phyloP scores from a whole-genome alignment of 1,140 invertebrate species.

The Calycopis cecrops region DNA sequence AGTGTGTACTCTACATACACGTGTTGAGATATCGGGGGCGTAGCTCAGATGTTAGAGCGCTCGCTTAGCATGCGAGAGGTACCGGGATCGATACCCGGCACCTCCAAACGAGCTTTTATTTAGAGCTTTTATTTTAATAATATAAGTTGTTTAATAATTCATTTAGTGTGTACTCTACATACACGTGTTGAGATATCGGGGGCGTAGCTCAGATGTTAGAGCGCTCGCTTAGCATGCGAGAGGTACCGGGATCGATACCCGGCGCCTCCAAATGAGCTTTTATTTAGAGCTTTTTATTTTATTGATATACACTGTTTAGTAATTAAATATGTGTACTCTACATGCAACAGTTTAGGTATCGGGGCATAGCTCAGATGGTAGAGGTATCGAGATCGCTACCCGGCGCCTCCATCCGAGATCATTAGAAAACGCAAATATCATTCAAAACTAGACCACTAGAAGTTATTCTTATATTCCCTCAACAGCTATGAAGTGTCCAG shows the following conservation, averaged over 20 bases:
- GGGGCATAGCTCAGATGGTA: conserved; percentile 73
- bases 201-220: conserved; percentile 63
- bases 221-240: conserved; percentile 10
- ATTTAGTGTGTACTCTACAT: not conserved
- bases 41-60: conserved; percentile 77
- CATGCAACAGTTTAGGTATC: not conserved
- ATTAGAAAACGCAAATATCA: not conserved
- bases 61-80: too few relatives aligned
- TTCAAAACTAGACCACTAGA: too few relatives aligned
- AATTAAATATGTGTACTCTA: conserved; percentile 2
- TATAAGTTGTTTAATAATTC: not conserved
- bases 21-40: conserved; percentile 27
- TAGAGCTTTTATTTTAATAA: too few relatives aligned
- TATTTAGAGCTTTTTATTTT: conserved; percentile 43
- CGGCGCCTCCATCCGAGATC: conserved; percentile 39
- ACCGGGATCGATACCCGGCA: conserved; percentile 84
- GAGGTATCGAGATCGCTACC: conserved; percentile 89
- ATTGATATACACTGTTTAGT: not conserved
- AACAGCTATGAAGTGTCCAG: conserved; percentile 81
- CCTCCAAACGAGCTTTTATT: conserved; percentile 29
- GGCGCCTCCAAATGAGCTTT: conserved; percentile 76
- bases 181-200: conserved; percentile 14
- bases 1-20: not conserved
- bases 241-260: conserved; percentile 80
- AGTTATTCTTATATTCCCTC: too few relatives aligned